Base-by-base conservation (phyloP, 2,113 vertebrate species). In the Corynorhinus townsendii region DNA sequence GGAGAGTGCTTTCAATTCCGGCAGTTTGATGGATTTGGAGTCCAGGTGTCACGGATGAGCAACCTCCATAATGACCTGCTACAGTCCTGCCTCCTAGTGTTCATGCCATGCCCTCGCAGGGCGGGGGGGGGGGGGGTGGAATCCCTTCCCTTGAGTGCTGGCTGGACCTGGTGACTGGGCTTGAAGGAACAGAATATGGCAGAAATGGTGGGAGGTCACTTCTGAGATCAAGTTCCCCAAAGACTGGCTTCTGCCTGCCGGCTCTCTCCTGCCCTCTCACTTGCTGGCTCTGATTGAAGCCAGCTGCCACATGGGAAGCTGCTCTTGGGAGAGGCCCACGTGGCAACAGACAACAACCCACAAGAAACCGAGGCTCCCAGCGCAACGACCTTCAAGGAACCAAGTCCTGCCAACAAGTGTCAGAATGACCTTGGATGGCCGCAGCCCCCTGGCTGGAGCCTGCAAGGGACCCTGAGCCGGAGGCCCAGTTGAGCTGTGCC, bases 301-400 rank as follows among this genome's bases (percentile, higher is more conserved):
- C 71, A 90, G 66, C 45, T 59, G 59, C n/a, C 19, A 1, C 0
- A 0, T 5, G 0, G 1, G 30, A 26, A 91, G n/a, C 22, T 56
- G 16, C 33, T 87, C 62, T 73, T 47, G 75, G 47, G 69, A 64
- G 59, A 82, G 28, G 12, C 47, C 30, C 20, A 52, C 3, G 5
- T 8, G 62, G 17, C 40, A n/a, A 52, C 40, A 49, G 40, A 38
- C 20, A 35, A 22, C 20, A 62, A 9, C 26, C 35, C 24, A 28
- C 24, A 19, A 71, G 45, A 89, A 68, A 14, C 49, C 11, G 64
- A 85, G 73, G 30, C 77, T 19, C 33, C 88, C 17, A 0, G 30
- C 16, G 26, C 64, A 62, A 52, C 62, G 30, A 2, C 17, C 35
- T 3, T 0, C 4, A 19, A 43, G 33, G 49, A 73, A 8, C 7